These are phyloP conservation scores for Poliocrania exsul DNA, from an alignment of 2,797 vertebrate species.

Conservation along the genomic window DNA sequence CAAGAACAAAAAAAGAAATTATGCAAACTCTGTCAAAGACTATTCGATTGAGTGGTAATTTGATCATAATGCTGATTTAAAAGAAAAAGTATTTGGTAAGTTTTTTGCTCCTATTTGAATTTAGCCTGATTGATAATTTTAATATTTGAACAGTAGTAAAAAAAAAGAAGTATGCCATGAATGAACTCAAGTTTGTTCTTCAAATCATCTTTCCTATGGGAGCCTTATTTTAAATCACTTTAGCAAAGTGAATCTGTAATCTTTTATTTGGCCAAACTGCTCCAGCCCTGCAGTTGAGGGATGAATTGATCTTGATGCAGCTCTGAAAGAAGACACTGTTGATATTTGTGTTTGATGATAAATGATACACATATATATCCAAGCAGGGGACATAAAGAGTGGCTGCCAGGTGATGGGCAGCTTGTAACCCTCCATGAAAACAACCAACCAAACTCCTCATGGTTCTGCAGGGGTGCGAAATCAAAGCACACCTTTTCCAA, in stretches of 20 bases:
- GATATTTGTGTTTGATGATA: neutral
- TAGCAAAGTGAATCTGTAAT: neutral
- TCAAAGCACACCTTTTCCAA: neutral
- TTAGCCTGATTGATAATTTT: slow-evolving; percentile 4
- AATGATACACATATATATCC: neutral
- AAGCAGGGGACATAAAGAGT: neutral
- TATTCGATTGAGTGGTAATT: slow-evolving; percentile 7
- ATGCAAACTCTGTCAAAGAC: neutral
- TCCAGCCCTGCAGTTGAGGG: neutral
- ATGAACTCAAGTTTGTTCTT: neutral
- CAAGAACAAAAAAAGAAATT: slow-evolving; percentile 17
- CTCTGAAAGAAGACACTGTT: slow-evolving; percentile 9
- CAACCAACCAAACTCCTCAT: accelerated
- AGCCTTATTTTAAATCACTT: slow-evolving; percentile 1
- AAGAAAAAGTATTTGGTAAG: neutral
- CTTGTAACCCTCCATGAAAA: neutral
- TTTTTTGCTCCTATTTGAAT: slow-evolving; percentile 20
- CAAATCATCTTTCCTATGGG: neutral
- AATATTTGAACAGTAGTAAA: slow-evolving; percentile 11
- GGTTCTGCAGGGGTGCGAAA: neutral
- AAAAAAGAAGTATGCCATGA: neutral
- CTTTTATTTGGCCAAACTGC: neutral
- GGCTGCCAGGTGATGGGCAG: neutral
- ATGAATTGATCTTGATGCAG: slow-evolving; percentile 26
- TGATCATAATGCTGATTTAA: neutral